Conservation (phyloP, 2,113 vertebrate genomes). For the Anseranas semipalmata region DNA sequence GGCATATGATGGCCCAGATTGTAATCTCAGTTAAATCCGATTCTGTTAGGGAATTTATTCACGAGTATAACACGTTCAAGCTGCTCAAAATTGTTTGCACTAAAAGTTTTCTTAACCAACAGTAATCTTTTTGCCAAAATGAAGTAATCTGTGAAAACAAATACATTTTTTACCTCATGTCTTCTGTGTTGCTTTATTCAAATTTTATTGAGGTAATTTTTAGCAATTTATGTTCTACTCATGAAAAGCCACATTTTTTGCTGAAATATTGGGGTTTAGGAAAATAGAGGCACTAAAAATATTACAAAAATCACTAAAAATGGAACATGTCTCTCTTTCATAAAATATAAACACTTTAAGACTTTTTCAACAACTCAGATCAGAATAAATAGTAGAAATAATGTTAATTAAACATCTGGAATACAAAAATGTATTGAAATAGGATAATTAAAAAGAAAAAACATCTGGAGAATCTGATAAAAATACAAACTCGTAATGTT, state of each 20-base stretch:
- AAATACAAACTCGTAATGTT: not conserved
- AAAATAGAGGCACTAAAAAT: not conserved
- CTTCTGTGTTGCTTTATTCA: not conserved
- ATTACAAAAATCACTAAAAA: not conserved
- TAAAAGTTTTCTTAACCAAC: conserved; percentile 39
- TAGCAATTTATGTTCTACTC: not conserved
- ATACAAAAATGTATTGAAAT: not conserved
- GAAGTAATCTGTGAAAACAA: not conserved
- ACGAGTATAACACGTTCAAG: conserved; percentile 39
- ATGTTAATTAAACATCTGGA: not conserved
- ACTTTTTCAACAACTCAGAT: not conserved
- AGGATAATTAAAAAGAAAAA: not conserved
- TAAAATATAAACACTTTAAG: not conserved
- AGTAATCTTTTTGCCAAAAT: not conserved
- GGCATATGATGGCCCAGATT: conserved; percentile 68
- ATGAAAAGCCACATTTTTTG: not conserved
- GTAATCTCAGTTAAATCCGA: conserved; percentile 71
- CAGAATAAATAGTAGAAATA: not conserved
- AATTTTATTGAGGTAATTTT: not conserved
- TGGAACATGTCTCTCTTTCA: not conserved
- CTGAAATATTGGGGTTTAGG: not conserved
- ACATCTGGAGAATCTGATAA: not conserved
- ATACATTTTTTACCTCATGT: not conserved
- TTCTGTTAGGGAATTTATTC: conserved; percentile 61
- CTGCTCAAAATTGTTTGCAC: conserved; percentile 45